phyloP scores from a whole-genome alignment of 1,140 invertebrate species.

The Homalodisca vitripennis region DNA sequence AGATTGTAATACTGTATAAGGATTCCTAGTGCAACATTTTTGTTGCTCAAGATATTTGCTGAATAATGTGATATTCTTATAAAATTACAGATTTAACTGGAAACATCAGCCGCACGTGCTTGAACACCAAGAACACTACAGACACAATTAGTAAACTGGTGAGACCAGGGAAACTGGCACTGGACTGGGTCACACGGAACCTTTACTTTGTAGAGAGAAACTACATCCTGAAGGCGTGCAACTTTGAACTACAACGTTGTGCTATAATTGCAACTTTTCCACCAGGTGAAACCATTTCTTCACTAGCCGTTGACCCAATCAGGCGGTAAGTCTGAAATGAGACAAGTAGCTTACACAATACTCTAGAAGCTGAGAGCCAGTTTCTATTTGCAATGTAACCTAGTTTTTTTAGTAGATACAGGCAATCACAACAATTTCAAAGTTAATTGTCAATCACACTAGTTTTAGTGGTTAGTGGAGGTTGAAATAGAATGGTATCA shows the following conservation, averaged over 20 bases:
- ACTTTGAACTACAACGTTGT: constrained; percentile 34
- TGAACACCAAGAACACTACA: constrained; percentile 27
- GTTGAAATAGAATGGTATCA: too few relatives aligned
- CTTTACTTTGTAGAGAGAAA: constrained; percentile 39
- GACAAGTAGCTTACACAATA: too few relatives aligned
- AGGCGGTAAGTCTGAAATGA: constrained; percentile 41
- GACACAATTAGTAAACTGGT: constrained; percentile 33
- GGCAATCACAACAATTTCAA: too few relatives aligned
- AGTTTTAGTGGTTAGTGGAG: too few relatives aligned
- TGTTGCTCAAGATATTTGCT: too few relatives aligned
- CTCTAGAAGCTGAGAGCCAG: too few relatives aligned
- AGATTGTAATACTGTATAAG: too few relatives aligned
- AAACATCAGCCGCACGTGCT: constrained; percentile 30
- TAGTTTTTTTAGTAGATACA: too few relatives aligned
- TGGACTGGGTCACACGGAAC: constrained; percentile 44
- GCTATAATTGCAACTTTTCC: constrained; percentile 33
- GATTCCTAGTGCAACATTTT: too few relatives aligned
- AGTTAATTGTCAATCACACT: too few relatives aligned
- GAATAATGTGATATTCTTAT: too few relatives aligned
- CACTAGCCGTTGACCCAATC: constrained; percentile 41
- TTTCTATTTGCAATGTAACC: too few relatives aligned
- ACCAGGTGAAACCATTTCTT: constrained; percentile 33
- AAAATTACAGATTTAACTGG: constrained; percentile 25
- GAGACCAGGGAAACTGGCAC: constrained; percentile 37
- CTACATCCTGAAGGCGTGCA: constrained; percentile 34